Conservation (phyloP, 2,113 vertebrate species). For the Echinops telfairi region DNA sequence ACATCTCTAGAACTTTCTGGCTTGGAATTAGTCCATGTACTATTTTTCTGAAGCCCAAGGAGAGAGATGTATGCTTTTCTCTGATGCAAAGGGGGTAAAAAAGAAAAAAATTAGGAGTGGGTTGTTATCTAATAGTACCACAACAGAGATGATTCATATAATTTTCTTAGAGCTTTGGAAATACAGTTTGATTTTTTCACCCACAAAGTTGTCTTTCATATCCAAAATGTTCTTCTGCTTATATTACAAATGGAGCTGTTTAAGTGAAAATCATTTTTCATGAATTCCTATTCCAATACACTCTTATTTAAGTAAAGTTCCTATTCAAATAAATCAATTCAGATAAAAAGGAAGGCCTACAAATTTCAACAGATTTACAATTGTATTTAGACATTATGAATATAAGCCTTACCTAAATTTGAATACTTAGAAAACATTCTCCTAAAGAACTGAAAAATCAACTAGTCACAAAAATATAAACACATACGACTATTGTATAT, state of each 20-base stretch:
- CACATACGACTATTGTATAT: neutral
- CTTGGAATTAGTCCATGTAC: neutral
- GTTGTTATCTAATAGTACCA: neutral
- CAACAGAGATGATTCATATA: neutral
- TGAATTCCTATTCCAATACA: slow-evolving; percentile 43
- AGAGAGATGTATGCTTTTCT: neutral
- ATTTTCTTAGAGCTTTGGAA: slow-evolving; percentile 42
- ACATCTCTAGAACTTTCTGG: neutral
- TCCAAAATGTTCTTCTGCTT: neutral
- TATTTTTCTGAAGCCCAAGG: neutral
- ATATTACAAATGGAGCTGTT: neutral
- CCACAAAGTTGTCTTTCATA: neutral
- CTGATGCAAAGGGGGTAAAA: neutral
- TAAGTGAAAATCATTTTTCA: slow-evolving; percentile 41
- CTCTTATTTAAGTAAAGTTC: slow-evolving; percentile 29
- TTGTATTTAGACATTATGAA: neutral
- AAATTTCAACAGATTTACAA: slow-evolving; percentile 36
- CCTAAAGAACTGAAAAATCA: slow-evolving; percentile 23
- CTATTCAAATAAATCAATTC: neutral
- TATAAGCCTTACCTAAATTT: neutral
- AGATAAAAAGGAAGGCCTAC: neutral
- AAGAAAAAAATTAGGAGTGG: neutral
- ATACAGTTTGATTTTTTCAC: slow-evolving; percentile 23
- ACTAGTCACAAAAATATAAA: neutral
- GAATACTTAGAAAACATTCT: neutral